Evolutionary conservation across 2,797 vertebrate genomes (phyloP), one percentile per base, ranked within the genome.

Genomic region (Smutsia temminckii): DNA sequence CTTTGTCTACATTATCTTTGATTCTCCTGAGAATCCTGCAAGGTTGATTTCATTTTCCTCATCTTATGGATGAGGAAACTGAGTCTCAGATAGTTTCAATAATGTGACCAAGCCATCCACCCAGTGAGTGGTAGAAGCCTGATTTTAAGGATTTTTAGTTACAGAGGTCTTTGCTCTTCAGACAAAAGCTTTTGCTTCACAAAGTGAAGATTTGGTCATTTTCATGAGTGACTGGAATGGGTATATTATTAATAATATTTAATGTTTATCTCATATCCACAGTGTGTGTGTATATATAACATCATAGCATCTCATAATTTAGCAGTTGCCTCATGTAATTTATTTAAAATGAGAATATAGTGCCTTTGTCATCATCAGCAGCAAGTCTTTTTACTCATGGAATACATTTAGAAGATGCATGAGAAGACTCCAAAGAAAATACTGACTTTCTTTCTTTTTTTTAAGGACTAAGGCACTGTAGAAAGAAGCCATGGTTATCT

Each of bases 101-200:
- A 34, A 77, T 88, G 49, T 34, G 49, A 4, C 21, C 46, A 17
- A 87, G 51, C 11, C 3, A 66, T 27, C 42, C 75, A 72, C 3
- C 37, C 83, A 10, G 6, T 72, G 23, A 80, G 9, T 49, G 29
- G 29, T n/a, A 88, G 69, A 63, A 63, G 11, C 40, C 51, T 63
- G 25, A 46, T 75, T 96, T 94, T 93, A 83, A 89, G 71, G 59
- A 32, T 34, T 89, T 79, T 9, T 51, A 37, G 83, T 83, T 92
- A 25, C 40, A 85, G 77, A 87, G 27, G 59, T 66, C 51, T 64
- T 72, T 2, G 3, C n/a, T 68, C 66, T 94, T 92, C 9, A 71
- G 53, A 66, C 40, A 57, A 64, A 90, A 64, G 21, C 59, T 64
- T 71, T 66, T 84, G 78, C 63, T 29, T 75, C 46, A 68, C 34